These are phyloP conservation scores for Andricus quercusramuli DNA, from an alignment of 2,888 invertebrate species.

Conservation along the genomic window DNA sequence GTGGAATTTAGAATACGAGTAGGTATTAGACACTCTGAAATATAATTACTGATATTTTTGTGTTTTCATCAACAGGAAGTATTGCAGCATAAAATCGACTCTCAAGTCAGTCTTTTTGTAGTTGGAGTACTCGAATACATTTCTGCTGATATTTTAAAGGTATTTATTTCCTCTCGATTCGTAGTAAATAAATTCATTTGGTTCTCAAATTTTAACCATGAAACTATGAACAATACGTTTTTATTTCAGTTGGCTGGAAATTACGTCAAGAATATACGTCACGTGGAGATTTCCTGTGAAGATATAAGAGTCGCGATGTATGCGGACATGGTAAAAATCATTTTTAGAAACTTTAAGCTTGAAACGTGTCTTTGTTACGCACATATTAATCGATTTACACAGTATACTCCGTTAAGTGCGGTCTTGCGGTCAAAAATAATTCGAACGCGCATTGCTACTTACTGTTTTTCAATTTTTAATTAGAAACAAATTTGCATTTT, in stretches of 20 bases:
- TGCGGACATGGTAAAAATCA: constrained; percentile 91
- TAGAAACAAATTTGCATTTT: background rate
- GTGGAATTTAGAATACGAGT: no score
- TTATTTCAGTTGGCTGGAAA: constrained; percentile 89
- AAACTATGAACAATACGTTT: constrained; percentile 2
- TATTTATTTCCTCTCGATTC: constrained; percentile 61
- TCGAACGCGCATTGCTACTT: background rate
- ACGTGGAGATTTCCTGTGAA: constrained; percentile 93
- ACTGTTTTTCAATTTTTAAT: background rate
- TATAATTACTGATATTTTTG: background rate
- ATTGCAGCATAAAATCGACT: constrained; percentile 91
- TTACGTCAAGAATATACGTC: constrained; percentile 97
- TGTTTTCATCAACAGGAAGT: constrained; percentile 84
- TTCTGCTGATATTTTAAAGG: constrained; percentile 95
- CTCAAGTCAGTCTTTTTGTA: constrained; percentile 92
- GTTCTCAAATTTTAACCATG: background rate
- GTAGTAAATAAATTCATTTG: background rate
- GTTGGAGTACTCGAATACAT: constrained; percentile 97
- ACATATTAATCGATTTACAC: constrained; percentile 56
- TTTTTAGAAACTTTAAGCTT: constrained; percentile 54
- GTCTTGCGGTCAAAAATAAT: constrained; percentile 45
- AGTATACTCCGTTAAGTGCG: constrained; percentile 37
- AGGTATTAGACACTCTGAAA: no score
- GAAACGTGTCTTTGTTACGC: constrained; percentile 58
- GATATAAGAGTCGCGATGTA: constrained; percentile 99